Evolutionary conservation across 1,140 invertebrate genomes (phyloP).

Genomic region (Aphis gossypii): DNA sequence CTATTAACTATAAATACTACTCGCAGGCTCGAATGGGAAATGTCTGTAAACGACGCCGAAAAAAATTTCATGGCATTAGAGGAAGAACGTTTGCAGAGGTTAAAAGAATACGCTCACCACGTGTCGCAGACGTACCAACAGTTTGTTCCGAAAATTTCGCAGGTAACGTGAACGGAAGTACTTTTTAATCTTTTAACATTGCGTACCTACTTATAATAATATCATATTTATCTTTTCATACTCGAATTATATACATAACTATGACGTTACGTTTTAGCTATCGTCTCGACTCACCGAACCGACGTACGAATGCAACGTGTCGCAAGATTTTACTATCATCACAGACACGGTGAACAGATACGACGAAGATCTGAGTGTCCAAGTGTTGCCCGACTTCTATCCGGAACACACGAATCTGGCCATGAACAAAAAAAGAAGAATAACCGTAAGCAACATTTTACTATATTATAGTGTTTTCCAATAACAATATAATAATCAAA

Average conservation of each 20-base stretch:
- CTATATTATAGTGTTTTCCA: background rate
- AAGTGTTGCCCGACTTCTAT: conserved; percentile 91
- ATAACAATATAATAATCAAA: background rate
- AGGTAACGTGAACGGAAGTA: conserved; percentile 54
- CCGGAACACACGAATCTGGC: conserved; percentile 91
- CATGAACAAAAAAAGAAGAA: conserved; percentile 90
- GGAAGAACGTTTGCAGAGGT: conserved; percentile 83
- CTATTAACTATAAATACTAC: background rate
- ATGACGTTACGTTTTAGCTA: conserved; percentile 67
- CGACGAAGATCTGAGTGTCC: conserved; percentile 73
- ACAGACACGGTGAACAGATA: conserved; percentile 70
- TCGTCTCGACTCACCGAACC: conserved; percentile 75
- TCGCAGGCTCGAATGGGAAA: conserved; percentile 88
- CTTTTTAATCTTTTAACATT: too few species aligned
- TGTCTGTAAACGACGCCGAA: conserved; percentile 80
- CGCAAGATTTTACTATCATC: conserved; percentile 76
- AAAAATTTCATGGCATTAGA: conserved; percentile 79
- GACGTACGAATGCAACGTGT: conserved; percentile 74
- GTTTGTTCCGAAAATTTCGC: conserved; percentile 75
- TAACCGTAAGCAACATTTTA: conserved; percentile 69
- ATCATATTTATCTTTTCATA: background rate
- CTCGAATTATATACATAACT: background rate
- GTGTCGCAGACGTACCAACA: conserved; percentile 81
- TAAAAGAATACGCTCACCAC: conserved; percentile 79
- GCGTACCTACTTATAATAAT: too few species aligned